These are phyloP conservation scores for Omphaloscelis lunosa DNA, from an alignment of 2,888 invertebrate species.

Conservation along the genomic window DNA sequence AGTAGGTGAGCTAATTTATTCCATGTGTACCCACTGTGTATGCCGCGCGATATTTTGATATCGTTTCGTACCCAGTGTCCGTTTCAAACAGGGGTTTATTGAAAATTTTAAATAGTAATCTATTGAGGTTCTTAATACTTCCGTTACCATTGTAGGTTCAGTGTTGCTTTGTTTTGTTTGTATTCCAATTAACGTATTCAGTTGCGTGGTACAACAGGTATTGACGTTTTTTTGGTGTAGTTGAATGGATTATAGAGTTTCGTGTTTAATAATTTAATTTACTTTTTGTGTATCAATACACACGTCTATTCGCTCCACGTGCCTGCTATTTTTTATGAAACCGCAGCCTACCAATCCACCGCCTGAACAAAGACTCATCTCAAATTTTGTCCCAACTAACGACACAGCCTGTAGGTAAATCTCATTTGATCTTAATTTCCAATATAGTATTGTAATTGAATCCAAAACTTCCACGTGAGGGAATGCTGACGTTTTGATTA, in stretches of 20 bases:
- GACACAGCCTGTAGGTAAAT: not conserved
- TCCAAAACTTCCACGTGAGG: not conserved
- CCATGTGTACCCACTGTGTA: too few species aligned
- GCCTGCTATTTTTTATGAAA: not conserved
- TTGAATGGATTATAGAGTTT: not conserved
- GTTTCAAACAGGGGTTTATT: not conserved
- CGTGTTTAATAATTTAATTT: not conserved
- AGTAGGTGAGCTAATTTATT: not conserved
- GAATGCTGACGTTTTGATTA: constrained; percentile 15
- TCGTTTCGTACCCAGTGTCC: not conserved
- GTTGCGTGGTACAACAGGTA: not conserved
- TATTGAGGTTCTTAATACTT: not conserved
- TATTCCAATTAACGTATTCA: not conserved
- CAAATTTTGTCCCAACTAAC: not conserved
- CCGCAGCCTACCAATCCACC: not conserved
- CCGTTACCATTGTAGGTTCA: not conserved
- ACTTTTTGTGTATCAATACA: not conserved
- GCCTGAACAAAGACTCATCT: not conserved
- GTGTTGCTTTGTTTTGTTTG: not conserved
- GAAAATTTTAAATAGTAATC: not conserved
- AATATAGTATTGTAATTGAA: constrained; percentile 4
- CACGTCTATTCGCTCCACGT: not conserved
- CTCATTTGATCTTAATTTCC: constrained; percentile 5
- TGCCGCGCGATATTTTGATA: not conserved
- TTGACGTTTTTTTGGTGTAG: not conserved